Percentiles rank a stretch among this genome's conserved stretches.
phyloP scores from a whole-genome alignment of 2,797 vertebrate genomes.

The Basileuterus tristriatus region DNA sequence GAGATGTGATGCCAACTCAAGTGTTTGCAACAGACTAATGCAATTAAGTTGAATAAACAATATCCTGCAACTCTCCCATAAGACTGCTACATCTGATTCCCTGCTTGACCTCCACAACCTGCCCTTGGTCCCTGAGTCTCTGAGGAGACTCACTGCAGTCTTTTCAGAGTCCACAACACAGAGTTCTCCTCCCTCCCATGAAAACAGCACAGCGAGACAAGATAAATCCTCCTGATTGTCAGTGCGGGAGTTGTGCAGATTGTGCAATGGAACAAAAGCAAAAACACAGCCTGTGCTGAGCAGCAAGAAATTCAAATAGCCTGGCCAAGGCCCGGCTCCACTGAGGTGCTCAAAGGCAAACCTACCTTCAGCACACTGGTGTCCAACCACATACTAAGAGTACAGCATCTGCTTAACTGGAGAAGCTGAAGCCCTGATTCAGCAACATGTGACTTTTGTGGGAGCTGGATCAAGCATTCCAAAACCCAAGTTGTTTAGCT shows the following conservation, averaged over 20 bases:
- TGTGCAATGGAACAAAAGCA: conserved; percentile 2
- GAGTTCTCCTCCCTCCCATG: background rate
- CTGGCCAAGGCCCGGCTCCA: background rate
- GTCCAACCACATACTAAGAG: background rate
- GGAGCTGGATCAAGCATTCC: conserved; percentile 37
- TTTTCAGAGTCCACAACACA: background rate
- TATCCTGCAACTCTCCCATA: conserved; percentile 28
- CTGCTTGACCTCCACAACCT: conserved; percentile 4
- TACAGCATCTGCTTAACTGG: background rate
- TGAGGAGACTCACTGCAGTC: background rate
- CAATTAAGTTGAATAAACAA: conserved; percentile 59
- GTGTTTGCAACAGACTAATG: conserved; percentile 18
- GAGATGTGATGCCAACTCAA: conserved; percentile 30
- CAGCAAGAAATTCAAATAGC: background rate
- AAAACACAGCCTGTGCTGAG: background rate
- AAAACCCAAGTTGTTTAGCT: conserved; percentile 33
- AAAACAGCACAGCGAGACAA: background rate
- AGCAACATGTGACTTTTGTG: conserved; percentile 29
- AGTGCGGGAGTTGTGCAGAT: background rate
- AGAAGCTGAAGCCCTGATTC: conserved; percentile 43
- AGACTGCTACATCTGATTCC: conserved; percentile 9
- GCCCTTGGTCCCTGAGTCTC: background rate
- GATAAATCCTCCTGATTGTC: conserved; percentile 7
- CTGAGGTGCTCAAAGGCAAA: background rate
- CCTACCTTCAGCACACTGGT: background rate